phyloP scores from a whole-genome alignment of 35 echinoderm and acorn worm species.

The Ptychodera flava region DNA sequence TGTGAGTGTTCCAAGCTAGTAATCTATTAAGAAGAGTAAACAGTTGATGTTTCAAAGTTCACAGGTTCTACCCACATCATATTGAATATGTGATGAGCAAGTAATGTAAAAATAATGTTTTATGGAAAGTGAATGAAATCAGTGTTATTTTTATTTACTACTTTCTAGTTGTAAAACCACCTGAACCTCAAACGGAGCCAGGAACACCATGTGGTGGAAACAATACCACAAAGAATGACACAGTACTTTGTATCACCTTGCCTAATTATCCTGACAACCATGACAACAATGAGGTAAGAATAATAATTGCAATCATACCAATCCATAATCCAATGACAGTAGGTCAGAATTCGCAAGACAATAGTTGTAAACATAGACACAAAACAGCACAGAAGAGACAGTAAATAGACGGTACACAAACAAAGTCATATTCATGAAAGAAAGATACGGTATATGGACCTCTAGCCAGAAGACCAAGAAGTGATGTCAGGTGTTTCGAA shows the following conservation, averaged over 20 bases:
- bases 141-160: too few species aligned
- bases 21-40: not conserved
- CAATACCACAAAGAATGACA: slow-evolving; percentile 4
- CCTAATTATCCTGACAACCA: slow-evolving; percentile 85
- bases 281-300: slow-evolving; percentile 21
- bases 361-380: too few species aligned
- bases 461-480: not conserved
- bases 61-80: not conserved
- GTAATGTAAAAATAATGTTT: not conserved
- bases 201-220: slow-evolving; percentile 46
- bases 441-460: too few species aligned
- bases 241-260: slow-evolving; percentile 37
- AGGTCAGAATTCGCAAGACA: too few species aligned
- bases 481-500: too few species aligned
- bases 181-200: not conserved
- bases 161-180: not conserved
- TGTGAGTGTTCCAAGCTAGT: not conserved
- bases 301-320: too few species aligned
- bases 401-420: too few species aligned
- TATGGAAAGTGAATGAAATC: too few species aligned
- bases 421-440: too few species aligned
- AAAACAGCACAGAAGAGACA: too few species aligned
- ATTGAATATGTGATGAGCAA: not conserved
- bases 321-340: too few species aligned
- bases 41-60: not conserved